A percentile compares a stretch with the other conserved stretches of the same genome.
Evolutionary conservation across 1,140 invertebrate genomes (phyloP).

Genomic region (Augochlora pura): DNA sequence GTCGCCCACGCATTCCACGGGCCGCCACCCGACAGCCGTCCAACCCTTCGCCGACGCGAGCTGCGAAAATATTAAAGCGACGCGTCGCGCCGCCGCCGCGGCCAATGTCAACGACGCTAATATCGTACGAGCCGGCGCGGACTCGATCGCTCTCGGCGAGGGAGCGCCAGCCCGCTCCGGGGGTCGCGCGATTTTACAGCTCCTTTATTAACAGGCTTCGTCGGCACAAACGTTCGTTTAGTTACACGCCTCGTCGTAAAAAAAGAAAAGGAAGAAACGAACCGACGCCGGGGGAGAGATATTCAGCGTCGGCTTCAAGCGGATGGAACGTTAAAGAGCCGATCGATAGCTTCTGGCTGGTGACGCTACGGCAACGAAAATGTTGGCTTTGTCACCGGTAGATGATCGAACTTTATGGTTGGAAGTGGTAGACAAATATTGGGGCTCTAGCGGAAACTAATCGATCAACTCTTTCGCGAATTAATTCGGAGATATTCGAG

Average conservation of each 20-base stretch:
- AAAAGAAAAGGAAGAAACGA: neutral
- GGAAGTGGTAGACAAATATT: no score
- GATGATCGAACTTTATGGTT: no score
- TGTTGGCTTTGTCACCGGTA: no score
- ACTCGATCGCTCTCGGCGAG: no score
- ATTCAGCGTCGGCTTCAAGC: no score
- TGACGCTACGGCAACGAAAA: no score
- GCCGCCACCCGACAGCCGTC: neutral
- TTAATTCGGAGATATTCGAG: no score
- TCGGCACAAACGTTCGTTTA: neutral
- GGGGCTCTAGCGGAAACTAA: no score
- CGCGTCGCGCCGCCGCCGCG: neutral
- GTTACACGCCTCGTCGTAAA: constrained; percentile 8
- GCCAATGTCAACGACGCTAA: constrained; percentile 24
- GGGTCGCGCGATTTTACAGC: neutral
- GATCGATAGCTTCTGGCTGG: no score
- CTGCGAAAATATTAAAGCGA: constrained; percentile 51
- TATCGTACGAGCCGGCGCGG: constrained; percentile 12
- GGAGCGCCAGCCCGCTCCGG: neutral
- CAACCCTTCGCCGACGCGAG: constrained; percentile 8
- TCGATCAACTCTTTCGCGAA: no score
- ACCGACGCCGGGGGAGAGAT: no score
- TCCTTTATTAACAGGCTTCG: constrained; percentile 17
- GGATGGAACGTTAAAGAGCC: no score
- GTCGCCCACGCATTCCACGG: neutral